A percentile compares a stretch with the other conserved stretches of the same genome.
Evolutionary conservation across 2,113 vertebrate species (phyloP).

Genomic region (Colossoma macropomum): DNA sequence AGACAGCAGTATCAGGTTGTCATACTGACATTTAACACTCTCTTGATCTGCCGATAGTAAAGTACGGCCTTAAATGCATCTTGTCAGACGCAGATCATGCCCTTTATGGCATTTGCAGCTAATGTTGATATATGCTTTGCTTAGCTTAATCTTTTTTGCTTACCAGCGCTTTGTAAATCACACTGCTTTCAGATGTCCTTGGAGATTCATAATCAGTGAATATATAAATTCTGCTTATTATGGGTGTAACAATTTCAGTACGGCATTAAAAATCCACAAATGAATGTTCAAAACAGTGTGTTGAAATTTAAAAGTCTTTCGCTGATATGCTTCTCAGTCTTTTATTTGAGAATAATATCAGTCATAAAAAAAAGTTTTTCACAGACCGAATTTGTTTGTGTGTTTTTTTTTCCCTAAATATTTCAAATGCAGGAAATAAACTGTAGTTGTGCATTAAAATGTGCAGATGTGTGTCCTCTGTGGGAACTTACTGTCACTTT

Average conservation of each 20-base stretch:
- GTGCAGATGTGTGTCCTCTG: too few species aligned
- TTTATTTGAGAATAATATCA: too few species aligned
- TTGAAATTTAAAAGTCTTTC: too few species aligned
- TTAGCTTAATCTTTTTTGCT: neutral
- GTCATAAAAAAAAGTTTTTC: too few species aligned
- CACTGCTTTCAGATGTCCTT: neutral
- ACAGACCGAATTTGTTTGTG: too few species aligned
- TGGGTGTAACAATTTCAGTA: neutral
- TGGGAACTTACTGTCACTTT: too few species aligned
- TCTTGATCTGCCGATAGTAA: neutral
- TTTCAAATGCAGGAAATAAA: too few species aligned
- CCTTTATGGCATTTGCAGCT: neutral
- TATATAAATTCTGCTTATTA: neutral
- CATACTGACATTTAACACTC: constrained; percentile 1
- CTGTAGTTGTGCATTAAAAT: too few species aligned
- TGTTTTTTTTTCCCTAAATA: too few species aligned
- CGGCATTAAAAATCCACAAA: too few species aligned
- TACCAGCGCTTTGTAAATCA: neutral
- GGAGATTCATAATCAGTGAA: neutral
- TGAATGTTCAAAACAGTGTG: neutral
- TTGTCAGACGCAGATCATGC: neutral
- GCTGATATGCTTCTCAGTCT: too few species aligned
- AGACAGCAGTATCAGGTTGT: constrained; percentile 4
- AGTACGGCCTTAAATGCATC: neutral
- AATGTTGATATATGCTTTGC: neutral